Base-by-base conservation (phyloP, 2,797 vertebrate species). In the Macropodus opercularis region DNA sequence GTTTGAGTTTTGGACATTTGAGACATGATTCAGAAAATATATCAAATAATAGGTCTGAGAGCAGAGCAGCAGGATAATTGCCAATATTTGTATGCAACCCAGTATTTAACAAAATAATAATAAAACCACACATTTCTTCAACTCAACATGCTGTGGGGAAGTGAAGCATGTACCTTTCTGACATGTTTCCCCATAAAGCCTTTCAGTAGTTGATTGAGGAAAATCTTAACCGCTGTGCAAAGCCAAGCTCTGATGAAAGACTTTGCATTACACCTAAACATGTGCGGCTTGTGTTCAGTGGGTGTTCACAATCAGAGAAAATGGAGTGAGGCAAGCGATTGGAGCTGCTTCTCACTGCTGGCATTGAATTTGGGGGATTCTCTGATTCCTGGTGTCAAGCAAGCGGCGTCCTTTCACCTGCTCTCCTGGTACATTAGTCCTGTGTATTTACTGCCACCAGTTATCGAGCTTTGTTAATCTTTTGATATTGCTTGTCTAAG, bases 401-500 rank as follows among this genome's bases (percentile, higher is more conserved):
- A 53, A 61, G 58, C 46, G 61, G 67, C 84, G 53, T 75, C 49
- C 24, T 74, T 83, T 72, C 76, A 76, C 77, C 72, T 64, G 56
- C 62, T n/a, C 49, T 35, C 50, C 74, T 80, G 76, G 87, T 82
- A 81, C 76, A 87, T 18, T 32, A 76, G 68, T 57, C 75, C 76
- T 52, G 27, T 75, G 75, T 75, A 77, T 84, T 71, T 60, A 40
- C 73, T 73, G 80, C 68, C 82, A 81, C 26, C 43, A 66, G 70
- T 73, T 74, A 81, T 90, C 80, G 85, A 51, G 66, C 57, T 44
- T 26, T 59, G 66, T 85, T 84, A 79, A 85, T 90, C 85, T 85
- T 43, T 61, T 80, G 81, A 72, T 68, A 80, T 55, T 62, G 51
- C 73, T 66, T 79, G 81, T 86, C 84, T 72, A 34, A 63, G 46